Conservation (phyloP, 2,888 invertebrate genomes). For the Nemotelus pantherinus region DNA sequence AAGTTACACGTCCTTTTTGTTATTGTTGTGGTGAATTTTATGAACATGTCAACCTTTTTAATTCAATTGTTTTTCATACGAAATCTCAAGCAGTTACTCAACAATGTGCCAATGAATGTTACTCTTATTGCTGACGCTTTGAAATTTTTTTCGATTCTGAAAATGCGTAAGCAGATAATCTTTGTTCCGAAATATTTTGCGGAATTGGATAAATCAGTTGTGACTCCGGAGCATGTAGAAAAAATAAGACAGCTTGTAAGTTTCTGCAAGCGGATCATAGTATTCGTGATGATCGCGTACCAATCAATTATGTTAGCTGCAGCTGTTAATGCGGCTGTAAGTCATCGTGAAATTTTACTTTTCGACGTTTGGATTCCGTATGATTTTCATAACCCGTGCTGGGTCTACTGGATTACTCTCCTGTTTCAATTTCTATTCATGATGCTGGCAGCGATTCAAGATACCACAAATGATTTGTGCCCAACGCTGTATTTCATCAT, state of each 20-base stretch:
- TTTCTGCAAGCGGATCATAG: not conserved
- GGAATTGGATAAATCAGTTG: not conserved
- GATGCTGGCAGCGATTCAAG: not conserved
- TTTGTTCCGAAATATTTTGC: not conserved
- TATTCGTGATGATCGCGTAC: not conserved
- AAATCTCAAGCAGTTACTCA: not conserved
- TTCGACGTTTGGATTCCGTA: constrained; percentile 34
- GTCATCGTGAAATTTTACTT: not conserved
- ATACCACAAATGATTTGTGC: constrained; percentile 14
- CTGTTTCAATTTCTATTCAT: not conserved
- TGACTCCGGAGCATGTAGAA: not conserved
- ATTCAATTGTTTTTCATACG: constrained; percentile 18
- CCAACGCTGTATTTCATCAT: constrained; percentile 5
- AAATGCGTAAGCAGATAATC: not conserved
- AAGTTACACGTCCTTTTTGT: not conserved
- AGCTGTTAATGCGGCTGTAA: constrained; percentile 3
- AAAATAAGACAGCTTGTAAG: not conserved
- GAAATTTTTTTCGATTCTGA: constrained; percentile 1
- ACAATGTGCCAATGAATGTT: constrained; percentile 24
- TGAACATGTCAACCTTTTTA: not conserved
- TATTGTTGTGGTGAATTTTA: not conserved
- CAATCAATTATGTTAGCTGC: not conserved
- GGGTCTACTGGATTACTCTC: constrained; percentile 18
- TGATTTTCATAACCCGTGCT: not conserved
- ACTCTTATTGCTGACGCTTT: not conserved